phyloP scores from a whole-genome alignment of 2,113 vertebrate genomes.

The Heterocephalus glaber region DNA sequence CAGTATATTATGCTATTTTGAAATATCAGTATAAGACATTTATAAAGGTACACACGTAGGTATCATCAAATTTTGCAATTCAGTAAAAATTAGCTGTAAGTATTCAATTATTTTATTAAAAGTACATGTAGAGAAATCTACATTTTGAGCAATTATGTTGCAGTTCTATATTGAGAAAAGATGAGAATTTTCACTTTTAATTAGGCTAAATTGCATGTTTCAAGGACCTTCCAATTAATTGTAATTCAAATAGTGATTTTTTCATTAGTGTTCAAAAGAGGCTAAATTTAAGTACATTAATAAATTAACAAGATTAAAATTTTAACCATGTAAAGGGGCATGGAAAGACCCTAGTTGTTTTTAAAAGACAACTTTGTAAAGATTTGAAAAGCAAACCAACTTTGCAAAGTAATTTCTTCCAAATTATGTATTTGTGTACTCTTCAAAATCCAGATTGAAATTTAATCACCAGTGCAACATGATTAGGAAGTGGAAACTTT shows the following conservation, averaged over 20 bases:
- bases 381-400: neutral
- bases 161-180: slow-evolving; percentile 71
- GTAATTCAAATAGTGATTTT: slow-evolving; percentile 61
- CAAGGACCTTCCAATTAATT: slow-evolving; percentile 80
- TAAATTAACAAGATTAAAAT: slow-evolving; percentile 71
- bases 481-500: neutral
- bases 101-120: slow-evolving; percentile 71
- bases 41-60: slow-evolving; percentile 36
- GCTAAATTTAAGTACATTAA: slow-evolving; percentile 71
- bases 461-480: neutral
- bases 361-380: slow-evolving; percentile 62
- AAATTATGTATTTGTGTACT: neutral
- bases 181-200: slow-evolving; percentile 79
- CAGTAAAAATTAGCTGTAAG: slow-evolving; percentile 22
- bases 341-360: slow-evolving; percentile 40
- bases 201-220: slow-evolving; percentile 75
- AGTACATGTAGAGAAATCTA: slow-evolving; percentile 66
- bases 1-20: slow-evolving; percentile 39
- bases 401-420: slow-evolving; percentile 12
- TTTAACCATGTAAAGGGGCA: slow-evolving; percentile 58
- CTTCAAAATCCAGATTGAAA: neutral
- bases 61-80: slow-evolving; percentile 56
- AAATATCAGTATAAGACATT: slow-evolving; percentile 42
- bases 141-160: slow-evolving; percentile 73
- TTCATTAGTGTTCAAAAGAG: slow-evolving; percentile 74